Base-by-base conservation (phyloP, 1,140 invertebrate species). In the Trigoniulus corallinus region DNA sequence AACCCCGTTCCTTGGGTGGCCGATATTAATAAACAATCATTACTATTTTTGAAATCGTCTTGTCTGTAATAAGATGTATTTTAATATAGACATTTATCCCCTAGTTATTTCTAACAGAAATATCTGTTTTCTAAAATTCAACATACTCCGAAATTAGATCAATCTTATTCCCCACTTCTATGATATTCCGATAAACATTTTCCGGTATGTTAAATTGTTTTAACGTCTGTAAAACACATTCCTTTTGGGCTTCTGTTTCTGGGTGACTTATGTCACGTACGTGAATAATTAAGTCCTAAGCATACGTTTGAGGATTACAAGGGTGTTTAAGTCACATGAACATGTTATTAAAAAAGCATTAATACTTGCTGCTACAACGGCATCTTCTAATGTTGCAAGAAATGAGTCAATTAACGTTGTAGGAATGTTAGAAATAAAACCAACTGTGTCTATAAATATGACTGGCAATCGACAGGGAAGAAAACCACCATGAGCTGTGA, bases 361-460 rank as follows among this genome's bases (percentile, higher is more conserved):
- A 40, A 43, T 10, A 59, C 65, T 67, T 63, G 79, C 79, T 26
- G 82, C 77, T 52, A 74, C 60, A 54, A 78, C 65, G 1, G 79
- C 82, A 74, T 94, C 87, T 62, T 87, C 81, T 29, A 94, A 64
- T 1, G 89, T 94, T 3, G 81, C 80, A 46, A 74, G 66, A 66
- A 94, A 94, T 39, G 87, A 84, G 55, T 84, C 80, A 42, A 93
- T 78, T 20, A 94, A 69, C 50, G 72, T 74, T 22, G 79, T 79
- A 0, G 88, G 89, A 51, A 94, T 78, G 65, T 92, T 78, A 20
- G 84, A 81, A 61, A 94, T 88, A 64, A 94, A 94, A 2, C 89
- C 89, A 39, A 94, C 84, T 0, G 89, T 94, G 66, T 94, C 89
- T 34, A 91, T 74, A 59, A 78, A 88, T 0, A 88, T 63, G 21